A percentile compares a stretch with the other conserved stretches of the same genome.
phyloP scores from a whole-genome alignment of 2,888 invertebrate genomes.

The Eueremaeus valkanovi region DNA sequence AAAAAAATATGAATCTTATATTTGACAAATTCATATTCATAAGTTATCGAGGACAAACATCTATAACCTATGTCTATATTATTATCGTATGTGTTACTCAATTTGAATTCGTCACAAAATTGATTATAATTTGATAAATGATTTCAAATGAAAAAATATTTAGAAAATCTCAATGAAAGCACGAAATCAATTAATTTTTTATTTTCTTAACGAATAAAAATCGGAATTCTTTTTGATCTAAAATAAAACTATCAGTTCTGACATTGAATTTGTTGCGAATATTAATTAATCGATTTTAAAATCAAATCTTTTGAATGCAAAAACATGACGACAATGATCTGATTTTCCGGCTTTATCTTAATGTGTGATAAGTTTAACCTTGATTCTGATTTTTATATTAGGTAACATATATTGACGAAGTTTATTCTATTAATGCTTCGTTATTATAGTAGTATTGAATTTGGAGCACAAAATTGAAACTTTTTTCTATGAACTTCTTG shows the following conservation, averaged over 20 bases:
- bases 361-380: not conserved
- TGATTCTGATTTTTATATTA: not conserved
- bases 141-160: not conserved
- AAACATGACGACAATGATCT: conserved; percentile 7
- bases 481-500: not conserved
- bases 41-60: not conserved
- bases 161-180: not conserved
- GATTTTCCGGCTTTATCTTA: not conserved
- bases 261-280: not conserved
- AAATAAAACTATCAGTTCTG: not conserved
- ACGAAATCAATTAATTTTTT: not conserved
- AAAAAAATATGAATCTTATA: no score
- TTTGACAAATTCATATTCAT: not conserved
- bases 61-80: no score
- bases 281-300: no score
- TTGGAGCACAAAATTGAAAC: not conserved
- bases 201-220: not conserved
- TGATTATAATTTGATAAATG: not conserved
- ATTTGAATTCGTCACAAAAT: not conserved
- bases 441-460: no score
- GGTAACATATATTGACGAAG: not conserved
- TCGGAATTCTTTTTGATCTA: not conserved
- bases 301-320: not conserved
- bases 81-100: not conserved
- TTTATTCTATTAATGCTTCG: no score